Base-by-base conservation (phyloP, 2,888 invertebrate genomes). In the Amphipyra tragopoginis region DNA sequence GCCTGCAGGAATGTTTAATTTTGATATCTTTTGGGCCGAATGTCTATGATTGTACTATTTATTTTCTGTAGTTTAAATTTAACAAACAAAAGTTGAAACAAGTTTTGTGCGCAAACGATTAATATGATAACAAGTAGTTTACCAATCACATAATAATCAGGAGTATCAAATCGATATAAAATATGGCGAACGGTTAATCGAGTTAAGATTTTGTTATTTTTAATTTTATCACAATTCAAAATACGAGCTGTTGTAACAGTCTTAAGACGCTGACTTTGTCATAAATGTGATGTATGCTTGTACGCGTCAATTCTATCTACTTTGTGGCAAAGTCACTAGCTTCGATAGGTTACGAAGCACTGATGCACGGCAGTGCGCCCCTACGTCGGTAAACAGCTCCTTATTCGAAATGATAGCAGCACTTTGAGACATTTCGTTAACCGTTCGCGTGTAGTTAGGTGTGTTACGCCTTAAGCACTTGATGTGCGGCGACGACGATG, bases 401-500 rank as follows among this genome's bases (percentile, higher is more conserved):
- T n/a, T 4, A 29, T 29, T 0, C 13, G 7, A 13, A 13, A 1
- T 39, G 0, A 5, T 39, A 39, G 39, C 39, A 39, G n/a, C 13
- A 39, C 5, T 11, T 39, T 5, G 4, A 7, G 1, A 7, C 9
- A 8, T 7, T 11, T 10, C 7, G 1, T 36, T 1, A 5, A 7
- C 36, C 36, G 36, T 36, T 8, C 36, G 36, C 10, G 10, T 4
- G 10, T 1, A 9, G 11, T 21, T 10, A 21, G 21, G 15, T 9
- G 15, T 10, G 33, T 9, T 84, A 90, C 0, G 65, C 85, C 83
- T 96, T 95, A 56, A 97, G 88, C 56, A 97, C 83, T 43, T 95
- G 95, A 55, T 94, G 93, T 8, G 96, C 97, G 42, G 98, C 98
- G 55, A 94, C 93, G 13, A 96, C 96, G 82, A 99, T 96, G 86